Base-by-base conservation (phyloP, 2,797 vertebrate genomes). In the Setipinna tenuifilis region DNA sequence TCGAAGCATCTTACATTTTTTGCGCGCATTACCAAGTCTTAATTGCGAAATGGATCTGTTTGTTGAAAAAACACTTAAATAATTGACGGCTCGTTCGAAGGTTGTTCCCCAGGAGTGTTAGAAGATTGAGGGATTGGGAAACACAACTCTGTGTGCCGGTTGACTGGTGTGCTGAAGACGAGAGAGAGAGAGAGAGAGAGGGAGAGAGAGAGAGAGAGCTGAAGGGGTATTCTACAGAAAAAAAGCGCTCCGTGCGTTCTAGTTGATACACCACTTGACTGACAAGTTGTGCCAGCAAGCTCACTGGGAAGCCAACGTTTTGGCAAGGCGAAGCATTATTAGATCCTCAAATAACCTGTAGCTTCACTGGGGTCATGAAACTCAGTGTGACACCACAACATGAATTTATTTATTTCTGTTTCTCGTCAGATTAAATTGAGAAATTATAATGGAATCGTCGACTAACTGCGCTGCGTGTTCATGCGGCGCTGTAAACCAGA, bases 31-130 rank as follows among this genome's bases (percentile, higher is more conserved):
- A 84, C 62, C 81, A 35, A n/a, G 41, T 82, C 82, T 48, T 85
- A 85, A 90, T 65, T 86, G 75, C 28, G 85, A 88, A 88, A 90
- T 85, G 59, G 87, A 90, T 86, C 83, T 87, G 35, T 83, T 71
- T 81, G 31, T 82, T 68, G 59, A 54, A 78, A 78, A 88, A 88
- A 86, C 85, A 19, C 21, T 82, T 90, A 17, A 83, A 89, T 90
- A 85, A 89, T 88, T 86, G 57, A 89, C 44, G 48, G 78, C 82
- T 85, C 85, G 81, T 28, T 68, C 41, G 85, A 12, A 48, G 82
- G 83, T 78, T 1, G 71, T 78, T 78, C 71, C 14, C 35, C 71
- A 78, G 5, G 71, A 78, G 71, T 78, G 71, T 78, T 78, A 78
- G 71, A 14, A 78, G 35, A 78, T 35, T 35, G 68, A 75, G 28